A percentile compares a stretch with the other conserved stretches of the same genome.
These are phyloP conservation scores for Sylvia atricapilla DNA, from an alignment of 2,113 vertebrate species.

Conservation along the genomic window DNA sequence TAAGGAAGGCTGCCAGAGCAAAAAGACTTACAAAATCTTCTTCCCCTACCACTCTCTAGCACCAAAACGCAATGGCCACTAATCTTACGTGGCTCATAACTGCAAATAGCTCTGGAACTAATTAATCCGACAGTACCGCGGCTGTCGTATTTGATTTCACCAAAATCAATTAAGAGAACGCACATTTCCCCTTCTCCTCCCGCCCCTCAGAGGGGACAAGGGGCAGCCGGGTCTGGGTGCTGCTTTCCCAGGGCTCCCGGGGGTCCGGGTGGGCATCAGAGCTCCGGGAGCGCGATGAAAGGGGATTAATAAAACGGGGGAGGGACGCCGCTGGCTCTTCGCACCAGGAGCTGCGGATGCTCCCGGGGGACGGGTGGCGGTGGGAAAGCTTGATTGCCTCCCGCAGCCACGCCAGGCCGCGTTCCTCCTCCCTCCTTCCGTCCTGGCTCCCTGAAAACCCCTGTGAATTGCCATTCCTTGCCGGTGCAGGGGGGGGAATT, in stretches of 20 bases:
- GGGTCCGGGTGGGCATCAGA: neutral
- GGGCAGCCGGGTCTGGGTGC: neutral
- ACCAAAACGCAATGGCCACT: neutral
- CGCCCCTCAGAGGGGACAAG: neutral
- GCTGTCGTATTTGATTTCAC: neutral
- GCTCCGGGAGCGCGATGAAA: neutral
- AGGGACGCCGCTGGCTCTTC: neutral
- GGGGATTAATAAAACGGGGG: conserved; percentile 50
- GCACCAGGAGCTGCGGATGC: neutral
- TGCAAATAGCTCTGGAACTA: conserved; percentile 33
- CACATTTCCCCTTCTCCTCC: neutral
- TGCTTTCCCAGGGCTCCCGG: conserved; percentile 62
- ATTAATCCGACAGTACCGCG: conserved; percentile 22
- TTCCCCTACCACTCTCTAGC: neutral
- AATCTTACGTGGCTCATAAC: conserved; percentile 1
- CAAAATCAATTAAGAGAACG: conserved; percentile 58
- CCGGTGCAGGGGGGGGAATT: neutral
- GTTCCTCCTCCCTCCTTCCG: neutral
- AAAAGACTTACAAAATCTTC: neutral
- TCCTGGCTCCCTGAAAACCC: conserved; percentile 45
- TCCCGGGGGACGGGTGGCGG: conserved; percentile 40
- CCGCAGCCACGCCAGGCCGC: conserved; percentile 17
- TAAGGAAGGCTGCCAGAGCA: neutral
- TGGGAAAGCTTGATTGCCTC: conserved; percentile 72
- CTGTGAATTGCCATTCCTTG: conserved; percentile 51